phyloP scores from a whole-genome alignment of 2,888 invertebrate genomes.

The Temnothorax rugatulus region DNA sequence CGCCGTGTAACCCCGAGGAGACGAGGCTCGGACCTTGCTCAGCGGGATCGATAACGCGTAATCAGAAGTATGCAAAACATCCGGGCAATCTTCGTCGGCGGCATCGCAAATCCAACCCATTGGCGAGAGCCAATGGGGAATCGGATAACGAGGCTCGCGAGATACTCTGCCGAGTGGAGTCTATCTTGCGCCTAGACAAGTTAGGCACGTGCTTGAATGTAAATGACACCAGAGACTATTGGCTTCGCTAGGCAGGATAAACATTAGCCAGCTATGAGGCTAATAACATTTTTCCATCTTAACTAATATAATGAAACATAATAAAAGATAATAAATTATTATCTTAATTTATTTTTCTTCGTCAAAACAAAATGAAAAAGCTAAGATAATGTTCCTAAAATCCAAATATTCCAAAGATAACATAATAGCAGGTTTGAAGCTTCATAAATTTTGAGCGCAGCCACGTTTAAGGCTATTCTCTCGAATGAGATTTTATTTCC shows the following conservation, averaged over 20 bases:
- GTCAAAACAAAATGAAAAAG: neutral
- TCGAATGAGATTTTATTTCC: neutral
- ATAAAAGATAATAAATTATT: neutral
- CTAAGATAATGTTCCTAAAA: neutral
- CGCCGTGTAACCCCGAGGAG: constrained; percentile 63
- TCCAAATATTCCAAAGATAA: neutral
- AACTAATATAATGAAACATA: neutral
- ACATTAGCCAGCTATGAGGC: neutral
- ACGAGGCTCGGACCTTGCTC: constrained; percentile 63
- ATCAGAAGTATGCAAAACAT: constrained; percentile 69
- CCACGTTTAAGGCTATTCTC: neutral
- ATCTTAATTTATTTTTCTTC: neutral
- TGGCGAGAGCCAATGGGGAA: constrained; percentile 48
- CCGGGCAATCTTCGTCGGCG: constrained; percentile 64
- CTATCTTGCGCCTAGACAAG: constrained; percentile 20
- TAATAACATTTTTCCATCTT: neutral
- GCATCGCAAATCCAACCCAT: constrained; percentile 39
- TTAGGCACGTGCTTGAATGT: constrained; percentile 29
- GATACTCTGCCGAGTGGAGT: constrained; percentile 25
- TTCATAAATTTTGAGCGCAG: neutral
- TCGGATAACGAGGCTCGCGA: constrained; percentile 58
- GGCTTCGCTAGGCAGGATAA: neutral
- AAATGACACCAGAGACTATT: constrained; percentile 16
- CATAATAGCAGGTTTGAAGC: neutral
- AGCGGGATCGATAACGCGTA: constrained; percentile 65